Percentiles rank a stretch among this genome's conserved stretches.
phyloP scores from a whole-genome alignment of 2,888 invertebrate genomes.

The Yponomeuta cagnagella region DNA sequence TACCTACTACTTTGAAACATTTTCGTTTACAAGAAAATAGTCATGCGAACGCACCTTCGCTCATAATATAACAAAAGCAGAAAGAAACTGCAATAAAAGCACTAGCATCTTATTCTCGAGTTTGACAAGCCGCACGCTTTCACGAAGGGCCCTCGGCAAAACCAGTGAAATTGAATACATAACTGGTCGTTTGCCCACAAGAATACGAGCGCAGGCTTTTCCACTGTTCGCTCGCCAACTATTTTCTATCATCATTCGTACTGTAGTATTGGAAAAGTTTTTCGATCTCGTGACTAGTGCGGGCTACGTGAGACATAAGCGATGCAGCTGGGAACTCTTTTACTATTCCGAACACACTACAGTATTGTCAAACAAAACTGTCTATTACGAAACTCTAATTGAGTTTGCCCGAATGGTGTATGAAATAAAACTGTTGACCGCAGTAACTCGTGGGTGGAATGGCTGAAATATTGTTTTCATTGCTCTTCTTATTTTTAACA shows the following conservation, averaged over 20 bases:
- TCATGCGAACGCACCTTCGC: constrained; percentile 11
- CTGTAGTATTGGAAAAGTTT: constrained; percentile 69
- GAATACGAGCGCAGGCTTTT: constrained; percentile 27
- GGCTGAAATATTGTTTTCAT: neutral
- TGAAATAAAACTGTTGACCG: neutral
- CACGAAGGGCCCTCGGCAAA: neutral
- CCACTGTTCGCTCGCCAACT: constrained; percentile 45
- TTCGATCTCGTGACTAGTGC: constrained; percentile 65
- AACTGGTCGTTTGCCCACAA: neutral
- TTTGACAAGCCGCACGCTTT: neutral
- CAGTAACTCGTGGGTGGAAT: neutral
- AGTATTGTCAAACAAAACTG: constrained; percentile 39
- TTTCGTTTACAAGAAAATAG: constrained; percentile 16
- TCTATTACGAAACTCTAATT: constrained; percentile 14
- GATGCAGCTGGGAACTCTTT: constrained; percentile 50
- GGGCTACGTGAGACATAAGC: constrained; percentile 59
- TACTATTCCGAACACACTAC: constrained; percentile 56
- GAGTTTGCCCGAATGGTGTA: constrained; percentile 2
- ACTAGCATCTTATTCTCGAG: neutral
- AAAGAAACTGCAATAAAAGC: constrained; percentile 49
- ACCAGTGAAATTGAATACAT: neutral
- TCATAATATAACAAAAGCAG: constrained; percentile 18
- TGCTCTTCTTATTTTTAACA: neutral
- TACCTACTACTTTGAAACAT: neutral
- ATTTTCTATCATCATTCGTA: constrained; percentile 61